Conservation (phyloP, 2,888 invertebrate species). For the Coronaproctus castanopsis region DNA sequence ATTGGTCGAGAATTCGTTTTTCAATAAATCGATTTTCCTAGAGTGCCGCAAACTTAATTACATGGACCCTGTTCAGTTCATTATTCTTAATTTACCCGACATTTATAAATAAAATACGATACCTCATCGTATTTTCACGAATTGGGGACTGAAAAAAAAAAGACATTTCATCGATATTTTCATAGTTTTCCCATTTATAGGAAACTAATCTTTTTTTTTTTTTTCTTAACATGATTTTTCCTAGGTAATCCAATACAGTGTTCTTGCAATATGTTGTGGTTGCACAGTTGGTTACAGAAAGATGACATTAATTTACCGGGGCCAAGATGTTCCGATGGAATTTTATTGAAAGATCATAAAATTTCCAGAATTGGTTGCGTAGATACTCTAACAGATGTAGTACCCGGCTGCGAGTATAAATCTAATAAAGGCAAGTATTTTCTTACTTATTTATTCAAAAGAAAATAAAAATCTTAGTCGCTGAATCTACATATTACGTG, state of each 20-base stretch:
- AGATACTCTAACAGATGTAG: conserved; percentile 29
- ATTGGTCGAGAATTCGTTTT: too few species aligned
- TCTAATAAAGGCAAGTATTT: conserved; percentile 5
- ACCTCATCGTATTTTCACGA: too few species aligned
- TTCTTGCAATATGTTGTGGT: conserved; percentile 62
- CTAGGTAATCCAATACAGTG: conserved; percentile 66
- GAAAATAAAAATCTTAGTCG: not conserved
- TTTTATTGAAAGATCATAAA: conserved; percentile 48
- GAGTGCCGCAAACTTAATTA: too few species aligned
- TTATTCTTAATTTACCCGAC: too few species aligned
- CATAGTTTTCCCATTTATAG: too few species aligned
- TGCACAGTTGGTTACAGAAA: conserved; percentile 48
- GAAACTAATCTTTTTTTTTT: too few species aligned
- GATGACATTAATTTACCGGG: conserved; percentile 36
- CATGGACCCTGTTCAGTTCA: too few species aligned
- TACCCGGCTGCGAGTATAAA: conserved; percentile 44
- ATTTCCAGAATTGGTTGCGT: conserved; percentile 47
- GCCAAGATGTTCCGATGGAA: conserved; percentile 59
- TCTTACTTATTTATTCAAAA: not conserved
- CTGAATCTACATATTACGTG: not conserved
- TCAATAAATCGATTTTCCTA: too few species aligned
- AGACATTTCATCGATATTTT: too few species aligned
- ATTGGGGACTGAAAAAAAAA: too few species aligned
- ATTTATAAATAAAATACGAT: too few species aligned
- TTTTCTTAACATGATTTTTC: too few species aligned